Conservation (phyloP, 2,113 vertebrate species). For the Hypomesus transpacificus region DNA sequence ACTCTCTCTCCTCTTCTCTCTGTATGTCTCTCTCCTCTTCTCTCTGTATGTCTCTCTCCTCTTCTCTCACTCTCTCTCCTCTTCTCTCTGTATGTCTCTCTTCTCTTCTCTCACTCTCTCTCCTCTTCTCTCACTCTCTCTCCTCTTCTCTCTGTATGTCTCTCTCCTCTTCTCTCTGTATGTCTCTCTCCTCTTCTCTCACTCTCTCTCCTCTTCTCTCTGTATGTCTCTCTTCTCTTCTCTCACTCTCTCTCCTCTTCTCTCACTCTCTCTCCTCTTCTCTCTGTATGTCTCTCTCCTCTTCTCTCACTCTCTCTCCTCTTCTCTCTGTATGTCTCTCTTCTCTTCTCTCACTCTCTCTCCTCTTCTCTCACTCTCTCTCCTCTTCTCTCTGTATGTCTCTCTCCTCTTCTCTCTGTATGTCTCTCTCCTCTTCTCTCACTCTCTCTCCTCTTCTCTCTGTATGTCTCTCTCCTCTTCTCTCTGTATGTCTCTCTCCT, state of each 20-base stretch:
- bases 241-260: not conserved
- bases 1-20: no score
- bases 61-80: no score
- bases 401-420: conserved; percentile 8
- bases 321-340: not conserved
- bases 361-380: not conserved
- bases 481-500: not conserved
- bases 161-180: no score
- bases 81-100: not conserved
- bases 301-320: no score
- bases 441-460: not conserved
- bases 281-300: no score
- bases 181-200: no score
- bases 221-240: not conserved
- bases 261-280: conserved; percentile 1
- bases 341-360: not conserved
- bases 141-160: no score
- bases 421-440: not conserved
- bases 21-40: not conserved
- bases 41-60: not conserved
- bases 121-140: not conserved
- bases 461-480: not conserved
- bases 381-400: not conserved
- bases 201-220: no score
- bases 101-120: not conserved